Evolutionary conservation across 1,140 invertebrate genomes (phyloP).

Genomic region (Acromyrmex echinatior): DNA sequence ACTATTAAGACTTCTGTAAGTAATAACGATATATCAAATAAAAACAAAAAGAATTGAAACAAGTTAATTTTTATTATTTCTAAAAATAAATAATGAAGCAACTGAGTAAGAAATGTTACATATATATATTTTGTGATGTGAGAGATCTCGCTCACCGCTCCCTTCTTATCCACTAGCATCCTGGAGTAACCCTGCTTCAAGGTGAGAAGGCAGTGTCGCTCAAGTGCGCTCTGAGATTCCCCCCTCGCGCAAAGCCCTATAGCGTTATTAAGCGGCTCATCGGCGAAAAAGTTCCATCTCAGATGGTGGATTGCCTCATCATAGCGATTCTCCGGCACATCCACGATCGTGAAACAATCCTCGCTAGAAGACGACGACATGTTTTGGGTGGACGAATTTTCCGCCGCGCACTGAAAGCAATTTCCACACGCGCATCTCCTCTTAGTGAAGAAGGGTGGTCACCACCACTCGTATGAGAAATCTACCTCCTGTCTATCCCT

Average conservation of each 20-base stretch:
- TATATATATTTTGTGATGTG: conserved; percentile 15
- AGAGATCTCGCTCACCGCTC: conserved; percentile 86
- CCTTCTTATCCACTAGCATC: conserved; percentile 89
- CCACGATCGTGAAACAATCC: conserved; percentile 73
- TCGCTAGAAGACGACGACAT: conserved; percentile 78
- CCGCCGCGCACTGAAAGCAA: conserved; percentile 72
- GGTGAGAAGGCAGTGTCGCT: conserved; percentile 90
- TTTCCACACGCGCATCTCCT: conserved; percentile 77
- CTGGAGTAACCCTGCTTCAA: conserved; percentile 91
- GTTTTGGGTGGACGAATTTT: conserved; percentile 76
- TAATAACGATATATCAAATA: not conserved
- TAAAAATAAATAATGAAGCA: not conserved
- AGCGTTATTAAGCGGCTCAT: conserved; percentile 92
- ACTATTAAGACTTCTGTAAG: not conserved
- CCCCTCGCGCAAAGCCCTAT: conserved; percentile 90
- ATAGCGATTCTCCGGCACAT: conserved; percentile 87
- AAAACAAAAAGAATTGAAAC: not conserved
- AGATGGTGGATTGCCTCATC: conserved; percentile 90
- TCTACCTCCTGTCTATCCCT: conserved; percentile 57
- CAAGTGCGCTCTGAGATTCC: conserved; percentile 90
- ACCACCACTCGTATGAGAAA: conserved; percentile 73
- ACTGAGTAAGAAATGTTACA: not conserved
- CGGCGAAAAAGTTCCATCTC: conserved; percentile 91
- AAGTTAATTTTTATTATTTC: not conserved
- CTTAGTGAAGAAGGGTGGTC: conserved; percentile 72